phyloP scores from a whole-genome alignment of 2,797 vertebrate species.

The Sebastes goodei region DNA sequence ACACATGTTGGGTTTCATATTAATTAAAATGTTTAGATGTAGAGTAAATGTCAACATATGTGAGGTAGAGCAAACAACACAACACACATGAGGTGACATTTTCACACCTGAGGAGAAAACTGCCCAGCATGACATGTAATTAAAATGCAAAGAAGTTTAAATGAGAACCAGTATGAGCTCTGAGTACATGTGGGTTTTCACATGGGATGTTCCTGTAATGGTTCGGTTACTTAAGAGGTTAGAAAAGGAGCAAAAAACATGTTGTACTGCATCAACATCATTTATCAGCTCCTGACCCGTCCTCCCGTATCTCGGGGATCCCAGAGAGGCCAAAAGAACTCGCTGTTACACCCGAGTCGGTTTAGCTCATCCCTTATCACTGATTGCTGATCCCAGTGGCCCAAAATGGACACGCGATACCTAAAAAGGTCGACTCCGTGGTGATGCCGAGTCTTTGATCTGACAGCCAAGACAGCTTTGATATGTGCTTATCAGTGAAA shows the following conservation, averaged over 20 bases:
- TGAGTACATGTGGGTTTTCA: neutral
- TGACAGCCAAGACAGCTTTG: constrained; percentile 65
- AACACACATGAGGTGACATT: neutral
- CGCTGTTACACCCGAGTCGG: constrained; percentile 22
- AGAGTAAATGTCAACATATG: neutral
- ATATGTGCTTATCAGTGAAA: constrained; percentile 64
- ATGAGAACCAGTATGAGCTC: neutral
- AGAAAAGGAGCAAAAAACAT: neutral
- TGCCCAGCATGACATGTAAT: neutral
- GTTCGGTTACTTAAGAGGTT: neutral
- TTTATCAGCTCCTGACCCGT: constrained; percentile 4
- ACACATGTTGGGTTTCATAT: neutral
- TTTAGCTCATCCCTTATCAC: constrained; percentile 48
- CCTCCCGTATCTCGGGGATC: constrained; percentile 10
- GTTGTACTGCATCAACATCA: constrained; percentile 8
- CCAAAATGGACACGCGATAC: constrained; percentile 39
- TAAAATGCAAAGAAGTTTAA: neutral
- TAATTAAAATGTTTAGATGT: neutral
- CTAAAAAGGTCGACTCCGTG: constrained; percentile 44
- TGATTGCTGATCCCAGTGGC: constrained; percentile 50
- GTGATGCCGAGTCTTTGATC: constrained; percentile 65
- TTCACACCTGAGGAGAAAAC: neutral
- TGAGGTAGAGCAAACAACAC: neutral
- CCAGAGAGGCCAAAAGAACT: constrained; percentile 47
- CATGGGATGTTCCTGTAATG: neutral